Conservation (phyloP, 2,113 vertebrate genomes). For the Halichoeres trimaculatus region DNA sequence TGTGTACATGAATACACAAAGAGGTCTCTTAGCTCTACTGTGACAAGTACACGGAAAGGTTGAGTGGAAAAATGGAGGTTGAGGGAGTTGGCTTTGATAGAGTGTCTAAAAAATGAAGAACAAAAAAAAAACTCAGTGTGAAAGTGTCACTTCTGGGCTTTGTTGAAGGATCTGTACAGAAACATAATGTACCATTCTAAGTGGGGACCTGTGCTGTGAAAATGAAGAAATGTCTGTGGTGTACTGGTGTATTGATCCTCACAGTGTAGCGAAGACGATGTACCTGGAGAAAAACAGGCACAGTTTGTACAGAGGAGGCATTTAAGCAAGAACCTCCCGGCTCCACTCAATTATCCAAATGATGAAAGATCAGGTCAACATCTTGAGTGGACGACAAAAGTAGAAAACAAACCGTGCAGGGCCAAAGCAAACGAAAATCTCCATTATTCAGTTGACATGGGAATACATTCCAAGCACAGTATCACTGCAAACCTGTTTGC, state of each 20-base stretch:
- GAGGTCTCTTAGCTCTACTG: conserved; percentile 48
- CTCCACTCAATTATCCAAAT: conserved; percentile 53
- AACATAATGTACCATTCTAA: conserved; percentile 31
- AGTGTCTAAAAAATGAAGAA: conserved; percentile 68
- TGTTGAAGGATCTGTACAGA: conserved; percentile 22
- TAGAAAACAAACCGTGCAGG: conserved; percentile 46
- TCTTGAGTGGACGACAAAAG: conserved; percentile 39
- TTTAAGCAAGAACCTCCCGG: conserved; percentile 36
- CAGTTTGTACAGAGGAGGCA: conserved; percentile 34
- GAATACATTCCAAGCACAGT: conserved; percentile 53
- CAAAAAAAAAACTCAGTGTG: conserved; percentile 54
- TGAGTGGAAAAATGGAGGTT: conserved; percentile 42
- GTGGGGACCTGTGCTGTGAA: conserved; percentile 5
- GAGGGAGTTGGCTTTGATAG: conserved; percentile 58
- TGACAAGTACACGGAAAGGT: conserved; percentile 47
- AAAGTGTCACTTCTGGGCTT: conserved; percentile 56
- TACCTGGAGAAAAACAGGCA: conserved; percentile 29
- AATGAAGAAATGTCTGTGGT: conserved; percentile 32
- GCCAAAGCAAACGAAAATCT: conserved; percentile 52
- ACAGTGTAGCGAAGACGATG: conserved; percentile 24
- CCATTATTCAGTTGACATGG: conserved; percentile 59
- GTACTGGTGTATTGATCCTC: conserved; percentile 29
- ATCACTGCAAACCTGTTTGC: conserved; percentile 44
- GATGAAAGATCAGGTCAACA: conserved; percentile 66
- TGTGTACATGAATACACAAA: conserved; percentile 6